phyloP scores from a whole-genome alignment of 2,888 invertebrate genomes.

The Notodonta dromedarius region DNA sequence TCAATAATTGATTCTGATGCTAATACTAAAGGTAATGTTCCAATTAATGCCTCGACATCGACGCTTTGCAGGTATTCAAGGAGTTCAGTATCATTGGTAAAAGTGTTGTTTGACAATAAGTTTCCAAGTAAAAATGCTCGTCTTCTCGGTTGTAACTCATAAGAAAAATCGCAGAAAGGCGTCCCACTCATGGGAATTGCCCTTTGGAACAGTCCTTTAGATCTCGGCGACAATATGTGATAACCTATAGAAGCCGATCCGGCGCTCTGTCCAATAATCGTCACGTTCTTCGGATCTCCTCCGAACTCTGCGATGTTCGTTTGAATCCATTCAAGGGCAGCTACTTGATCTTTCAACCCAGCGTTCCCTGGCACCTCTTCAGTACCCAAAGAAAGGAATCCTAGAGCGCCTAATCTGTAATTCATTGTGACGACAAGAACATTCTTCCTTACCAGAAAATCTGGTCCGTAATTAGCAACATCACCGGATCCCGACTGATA shows the following conservation, averaged over 20 bases:
- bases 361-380: slow-evolving; percentile 11
- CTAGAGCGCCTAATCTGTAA: slow-evolving; percentile 10
- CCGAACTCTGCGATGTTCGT: slow-evolving; percentile 5
- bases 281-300: slow-evolving; percentile 38
- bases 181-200: slow-evolving; percentile 35
- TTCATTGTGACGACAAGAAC: slow-evolving; percentile 9
- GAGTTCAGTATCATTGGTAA: slow-evolving; percentile 28
- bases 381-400: slow-evolving; percentile 5
- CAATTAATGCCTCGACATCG: slow-evolving; percentile 37
- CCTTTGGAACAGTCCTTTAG: slow-evolving; percentile 57
- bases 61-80: slow-evolving; percentile 42
- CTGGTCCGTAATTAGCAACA: slow-evolving; percentile 11
- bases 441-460: slow-evolving; percentile 8
- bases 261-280: slow-evolving; percentile 59
- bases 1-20: slow-evolving; percentile 22
- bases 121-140: slow-evolving; percentile 38
- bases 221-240: slow-evolving; percentile 59
- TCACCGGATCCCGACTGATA: slow-evolving; percentile 9
- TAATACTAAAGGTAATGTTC: slow-evolving; percentile 22
- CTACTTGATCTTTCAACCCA: slow-evolving; percentile 12
- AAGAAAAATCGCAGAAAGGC: slow-evolving; percentile 40
- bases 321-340: slow-evolving; percentile 8
- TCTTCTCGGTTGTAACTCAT: slow-evolving; percentile 27
- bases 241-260: slow-evolving; percentile 49
- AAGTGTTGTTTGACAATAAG: slow-evolving; percentile 26